Conservation (phyloP, 2,797 vertebrate species). For the Hybognathus amarus region DNA sequence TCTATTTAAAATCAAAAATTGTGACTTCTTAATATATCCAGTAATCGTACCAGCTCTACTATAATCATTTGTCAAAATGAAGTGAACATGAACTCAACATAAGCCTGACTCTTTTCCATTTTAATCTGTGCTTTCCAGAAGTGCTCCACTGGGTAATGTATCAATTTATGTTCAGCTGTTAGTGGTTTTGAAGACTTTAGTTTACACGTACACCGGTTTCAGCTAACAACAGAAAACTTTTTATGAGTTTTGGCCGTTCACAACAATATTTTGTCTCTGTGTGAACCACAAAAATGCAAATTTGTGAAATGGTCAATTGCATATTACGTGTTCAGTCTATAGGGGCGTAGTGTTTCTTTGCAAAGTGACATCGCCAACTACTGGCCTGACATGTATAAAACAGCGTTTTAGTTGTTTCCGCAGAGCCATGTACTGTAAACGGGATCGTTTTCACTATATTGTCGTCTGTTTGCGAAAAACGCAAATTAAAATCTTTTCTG, state of each 20-base stretch:
- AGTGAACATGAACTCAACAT: not conserved
- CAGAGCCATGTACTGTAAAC: not conserved
- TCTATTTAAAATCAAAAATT: not conserved
- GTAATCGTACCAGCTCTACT: not conserved
- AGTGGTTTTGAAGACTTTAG: not conserved
- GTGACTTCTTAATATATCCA: not conserved
- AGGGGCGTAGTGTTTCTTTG: not conserved
- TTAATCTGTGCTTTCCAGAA: slow-evolving; percentile 2
- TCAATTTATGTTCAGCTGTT: not conserved
- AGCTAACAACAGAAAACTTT: not conserved
- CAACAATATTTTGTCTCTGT: too few relatives aligned
- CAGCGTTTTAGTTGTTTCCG: not conserved
- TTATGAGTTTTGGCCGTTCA: not conserved
- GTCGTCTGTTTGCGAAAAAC: not conserved
- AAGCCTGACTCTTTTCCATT: not conserved
- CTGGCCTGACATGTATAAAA: not conserved
- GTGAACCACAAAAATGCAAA: not conserved
- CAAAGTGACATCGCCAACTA: too few relatives aligned
- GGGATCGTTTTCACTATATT: not conserved
- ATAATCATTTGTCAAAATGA: not conserved
- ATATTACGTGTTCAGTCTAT: not conserved
- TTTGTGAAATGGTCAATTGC: not conserved
- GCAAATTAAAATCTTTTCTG: not conserved
- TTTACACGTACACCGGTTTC: not conserved
- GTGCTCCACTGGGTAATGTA: slow-evolving; percentile 14